Percentiles rank a stretch among this genome's conserved stretches.
Conservation (phyloP, 2,113 vertebrate species). For the Lepus europaeus region DNA sequence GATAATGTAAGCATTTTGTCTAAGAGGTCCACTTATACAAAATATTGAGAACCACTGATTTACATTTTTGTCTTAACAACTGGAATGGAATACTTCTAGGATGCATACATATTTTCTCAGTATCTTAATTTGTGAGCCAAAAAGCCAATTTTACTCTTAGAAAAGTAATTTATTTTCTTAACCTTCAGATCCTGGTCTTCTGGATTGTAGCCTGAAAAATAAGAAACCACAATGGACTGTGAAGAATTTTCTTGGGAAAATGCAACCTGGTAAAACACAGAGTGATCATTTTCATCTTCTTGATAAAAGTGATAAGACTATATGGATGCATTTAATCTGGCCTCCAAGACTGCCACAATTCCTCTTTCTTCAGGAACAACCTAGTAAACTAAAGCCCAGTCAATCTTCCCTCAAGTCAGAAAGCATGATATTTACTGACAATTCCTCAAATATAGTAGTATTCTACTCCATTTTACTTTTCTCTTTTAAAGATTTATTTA, state of each 20-base stretch:
- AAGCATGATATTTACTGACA: neutral
- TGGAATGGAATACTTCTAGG: neutral
- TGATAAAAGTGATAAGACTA: neutral
- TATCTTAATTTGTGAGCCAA: neutral
- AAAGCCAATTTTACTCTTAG: too few relatives aligned
- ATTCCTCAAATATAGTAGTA: neutral
- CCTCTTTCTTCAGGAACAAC: neutral
- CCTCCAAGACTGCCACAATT: neutral
- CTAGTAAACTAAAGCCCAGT: neutral
- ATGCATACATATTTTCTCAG: neutral
- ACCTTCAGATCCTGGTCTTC: neutral
- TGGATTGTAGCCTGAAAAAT: neutral
- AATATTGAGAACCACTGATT: neutral
- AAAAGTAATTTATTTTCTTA: neutral
- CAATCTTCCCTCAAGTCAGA: neutral
- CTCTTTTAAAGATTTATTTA: too few relatives aligned
- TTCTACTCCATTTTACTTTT: neutral
- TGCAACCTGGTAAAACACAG: neutral
- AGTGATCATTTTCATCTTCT: neutral
- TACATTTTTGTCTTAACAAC: neutral
- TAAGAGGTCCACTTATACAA: neutral
- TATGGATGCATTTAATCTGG: neutral
- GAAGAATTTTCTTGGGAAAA: constrained; percentile 28
- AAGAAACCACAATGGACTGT: neutral
- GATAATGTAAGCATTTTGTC: neutral